Base-by-base conservation (phyloP, 2,888 invertebrate genomes). In the Ennomos quercinarius region DNA sequence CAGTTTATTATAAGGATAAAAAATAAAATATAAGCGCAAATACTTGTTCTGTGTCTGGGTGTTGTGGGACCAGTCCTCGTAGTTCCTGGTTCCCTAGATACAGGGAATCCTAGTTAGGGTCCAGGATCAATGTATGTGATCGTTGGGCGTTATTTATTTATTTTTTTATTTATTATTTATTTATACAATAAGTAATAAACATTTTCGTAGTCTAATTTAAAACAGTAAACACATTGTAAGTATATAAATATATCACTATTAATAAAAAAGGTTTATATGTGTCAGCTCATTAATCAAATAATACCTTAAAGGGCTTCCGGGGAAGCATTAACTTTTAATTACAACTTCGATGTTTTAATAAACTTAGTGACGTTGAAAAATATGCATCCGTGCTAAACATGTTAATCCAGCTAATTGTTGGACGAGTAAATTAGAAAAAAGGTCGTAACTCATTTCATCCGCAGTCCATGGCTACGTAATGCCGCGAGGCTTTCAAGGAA, bases 381-480 rank as follows among this genome's bases (percentile, higher is more conserved):
- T 83, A 82, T 70, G 74, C 76, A 72, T 77, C 74, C 72, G 69
- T 73, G 76, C 80, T 81, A 72, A 77, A 89, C 88, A 89, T 85
- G 80, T 87, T 90, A 90, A 90, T 89, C 84, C 77, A 79, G 81
- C 83, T 88, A 87, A 89, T 89, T 87, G 86, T 81, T 83, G 73
- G 81, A 84, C 79, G 74, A 83, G 84, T 89, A 87, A 89, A 89
- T 90, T 90, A 89, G 80, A 89, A 89, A 89, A 85, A 78, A 73
- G 63, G 64, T 73, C 80, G 73, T 91, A 90, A 91, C 91, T 91
- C 86, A 90, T 86, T 79, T 73, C 75, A 85, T 87, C 81, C 80
- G 78, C 80, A 81, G 74, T 68, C 76, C 78, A 74, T 64, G 78
- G 75, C 76, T 75, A 84, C 80, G 75, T 83, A 82, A 78, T 72